A percentile compares a stretch with the other conserved stretches of the same genome.
These are phyloP conservation scores for Megathymus violae DNA, from an alignment of 1,140 invertebrate genomes.

Conservation along the genomic window DNA sequence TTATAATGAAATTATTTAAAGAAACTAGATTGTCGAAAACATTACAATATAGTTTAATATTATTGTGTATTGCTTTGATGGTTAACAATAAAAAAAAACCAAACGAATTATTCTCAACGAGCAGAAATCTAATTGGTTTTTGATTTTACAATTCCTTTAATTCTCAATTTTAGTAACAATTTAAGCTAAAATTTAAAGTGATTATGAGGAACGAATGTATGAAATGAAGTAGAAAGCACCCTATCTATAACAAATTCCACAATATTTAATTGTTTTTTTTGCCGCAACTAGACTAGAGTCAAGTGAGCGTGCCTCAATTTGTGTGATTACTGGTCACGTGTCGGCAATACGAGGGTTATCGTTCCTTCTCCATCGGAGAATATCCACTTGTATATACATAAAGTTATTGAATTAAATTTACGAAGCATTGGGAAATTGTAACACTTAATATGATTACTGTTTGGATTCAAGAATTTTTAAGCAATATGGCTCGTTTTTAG, in stretches of 20 bases:
- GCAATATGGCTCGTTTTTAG: no score
- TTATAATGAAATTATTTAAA: no score
- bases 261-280: slow-evolving; percentile 42
- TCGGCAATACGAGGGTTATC: slow-evolving; percentile 41
- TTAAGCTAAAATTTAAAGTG: no score
- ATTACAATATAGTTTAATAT: no score
- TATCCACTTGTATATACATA: slow-evolving; percentile 51
- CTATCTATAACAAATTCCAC: slow-evolving; percentile 6
- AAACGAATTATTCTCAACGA: no score
- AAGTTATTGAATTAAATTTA: slow-evolving; percentile 46
- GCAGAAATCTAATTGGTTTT: no score
- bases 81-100: no score
- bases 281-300: slow-evolving; percentile 37
- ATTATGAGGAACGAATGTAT: background rate
- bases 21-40: no score
- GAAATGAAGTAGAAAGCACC: background rate
- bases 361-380: slow-evolving; percentile 54
- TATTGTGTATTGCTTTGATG: no score
- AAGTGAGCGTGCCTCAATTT: slow-evolving; percentile 68
- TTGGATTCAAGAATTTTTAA: no score
- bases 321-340: slow-evolving; percentile 67
- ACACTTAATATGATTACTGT: slow-evolving; percentile 1
- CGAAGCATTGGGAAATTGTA: slow-evolving; percentile 13
- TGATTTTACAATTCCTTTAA: no score
- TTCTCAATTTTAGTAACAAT: no score